Conservation (phyloP, 2,113 vertebrate genomes). For the Dicerorhinus sumatrensis region DNA sequence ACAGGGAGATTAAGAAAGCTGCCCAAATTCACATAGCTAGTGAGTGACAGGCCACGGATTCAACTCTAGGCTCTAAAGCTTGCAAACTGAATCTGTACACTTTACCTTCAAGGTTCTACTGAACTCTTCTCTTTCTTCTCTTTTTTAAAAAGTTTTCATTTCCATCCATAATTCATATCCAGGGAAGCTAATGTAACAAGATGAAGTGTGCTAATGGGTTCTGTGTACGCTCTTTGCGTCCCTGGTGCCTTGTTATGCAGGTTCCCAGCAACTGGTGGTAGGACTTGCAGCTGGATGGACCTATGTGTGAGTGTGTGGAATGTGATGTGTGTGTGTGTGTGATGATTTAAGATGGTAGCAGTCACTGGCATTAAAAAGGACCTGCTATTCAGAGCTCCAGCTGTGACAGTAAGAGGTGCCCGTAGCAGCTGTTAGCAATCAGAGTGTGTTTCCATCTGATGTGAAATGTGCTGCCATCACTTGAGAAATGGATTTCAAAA, state of each 20-base stretch:
- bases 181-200: background rate
- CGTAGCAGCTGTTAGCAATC: background rate
- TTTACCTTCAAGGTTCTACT: background rate
- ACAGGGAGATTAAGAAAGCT: background rate
- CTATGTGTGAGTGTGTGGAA: background rate
- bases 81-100: background rate
- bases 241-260: background rate
- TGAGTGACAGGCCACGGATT: background rate
- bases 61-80: background rate
- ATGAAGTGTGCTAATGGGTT: background rate
- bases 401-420: background rate
- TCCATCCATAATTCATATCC: background rate
- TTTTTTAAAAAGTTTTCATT: background rate
- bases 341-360: background rate
- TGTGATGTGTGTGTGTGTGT: background rate
- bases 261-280: background rate
- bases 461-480: background rate
- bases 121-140: background rate
- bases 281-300: background rate
- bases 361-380: background rate
- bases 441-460: background rate
- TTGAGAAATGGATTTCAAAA: conserved; percentile 24
- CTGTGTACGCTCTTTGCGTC: background rate
- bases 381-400: background rate
- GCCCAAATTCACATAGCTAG: background rate